Evolutionary conservation across 2,113 vertebrate genomes (phyloP).

Genomic region (Tetraodon nigroviridis): DNA sequence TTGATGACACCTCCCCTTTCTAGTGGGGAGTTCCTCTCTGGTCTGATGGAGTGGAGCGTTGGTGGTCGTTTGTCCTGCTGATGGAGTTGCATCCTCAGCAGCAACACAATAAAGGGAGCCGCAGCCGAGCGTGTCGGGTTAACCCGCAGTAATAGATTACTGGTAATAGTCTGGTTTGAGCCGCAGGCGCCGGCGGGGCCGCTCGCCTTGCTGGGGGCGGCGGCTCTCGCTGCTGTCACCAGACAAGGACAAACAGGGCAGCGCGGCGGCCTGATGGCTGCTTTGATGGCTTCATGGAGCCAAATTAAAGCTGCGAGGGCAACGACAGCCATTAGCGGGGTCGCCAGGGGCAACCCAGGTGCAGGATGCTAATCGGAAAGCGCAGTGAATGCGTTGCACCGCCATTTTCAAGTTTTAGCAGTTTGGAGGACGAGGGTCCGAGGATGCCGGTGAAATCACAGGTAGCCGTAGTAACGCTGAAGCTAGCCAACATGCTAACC

Average conservation of each 20-base stretch:
- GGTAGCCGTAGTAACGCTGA: neutral
- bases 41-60: constrained; percentile 53
- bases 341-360: neutral
- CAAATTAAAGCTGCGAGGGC: constrained; percentile 49
- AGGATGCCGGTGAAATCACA: neutral
- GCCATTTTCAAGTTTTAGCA: too few species aligned
- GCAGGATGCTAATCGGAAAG: neutral
- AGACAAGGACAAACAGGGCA: constrained; percentile 62
- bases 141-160: constrained; percentile 64
- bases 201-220: too few species aligned
- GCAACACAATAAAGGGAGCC: too few species aligned
- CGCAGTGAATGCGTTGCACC: too few species aligned
- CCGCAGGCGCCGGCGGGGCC: constrained; percentile 22
- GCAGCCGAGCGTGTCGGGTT: too few species aligned
- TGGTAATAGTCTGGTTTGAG: constrained; percentile 49
- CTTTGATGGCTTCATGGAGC: constrained; percentile 61
- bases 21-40: too few species aligned
- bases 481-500: too few species aligned
- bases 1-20: constrained; percentile 17
- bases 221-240: constrained; percentile 39
- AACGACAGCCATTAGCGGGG: constrained; percentile 32
- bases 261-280: too few species aligned
- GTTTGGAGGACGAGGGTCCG: too few species aligned
- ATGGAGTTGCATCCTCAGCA: constrained; percentile 67
- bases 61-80: constrained; percentile 61